Evolutionary conservation across 64 coral and sea anemone species (phyloP).

Genomic region (Porites australiensis): DNA sequence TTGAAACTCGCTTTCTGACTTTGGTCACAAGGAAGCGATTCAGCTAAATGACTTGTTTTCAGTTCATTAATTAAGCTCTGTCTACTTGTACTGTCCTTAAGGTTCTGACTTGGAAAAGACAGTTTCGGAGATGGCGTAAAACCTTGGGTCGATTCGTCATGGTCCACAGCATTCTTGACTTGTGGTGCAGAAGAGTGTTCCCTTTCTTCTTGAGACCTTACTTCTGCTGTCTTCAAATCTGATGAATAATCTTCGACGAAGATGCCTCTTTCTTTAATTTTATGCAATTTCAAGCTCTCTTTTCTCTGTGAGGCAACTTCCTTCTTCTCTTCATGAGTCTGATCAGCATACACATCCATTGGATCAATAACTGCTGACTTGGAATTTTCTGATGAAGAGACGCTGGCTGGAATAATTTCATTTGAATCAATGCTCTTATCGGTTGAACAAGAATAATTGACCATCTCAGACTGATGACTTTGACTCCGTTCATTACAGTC

Average conservation of each 20-base stretch:
- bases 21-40: background rate
- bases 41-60: too few species aligned
- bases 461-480: background rate
- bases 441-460: background rate
- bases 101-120: background rate
- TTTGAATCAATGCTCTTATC: conserved; percentile 7
- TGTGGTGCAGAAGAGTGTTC: background rate
- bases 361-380: conserved; percentile 2
- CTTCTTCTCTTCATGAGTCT: background rate
- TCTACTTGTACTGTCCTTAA: background rate
- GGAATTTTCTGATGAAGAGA: background rate
- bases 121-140: background rate
- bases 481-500: background rate
- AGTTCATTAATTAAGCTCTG: background rate
- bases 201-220: background rate
- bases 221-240: background rate
- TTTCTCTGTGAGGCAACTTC: background rate
- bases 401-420: conserved; percentile 17
- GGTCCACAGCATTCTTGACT: background rate
- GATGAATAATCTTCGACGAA: background rate
- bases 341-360: background rate
- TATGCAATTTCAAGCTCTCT: background rate
- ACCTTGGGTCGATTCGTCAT: background rate
- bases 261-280: background rate
- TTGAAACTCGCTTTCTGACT: background rate